Evolutionary conservation across 2,113 vertebrate genomes (phyloP), one percentile per base, ranked within the genome.

Genomic region (Ammodytes marinus): DNA sequence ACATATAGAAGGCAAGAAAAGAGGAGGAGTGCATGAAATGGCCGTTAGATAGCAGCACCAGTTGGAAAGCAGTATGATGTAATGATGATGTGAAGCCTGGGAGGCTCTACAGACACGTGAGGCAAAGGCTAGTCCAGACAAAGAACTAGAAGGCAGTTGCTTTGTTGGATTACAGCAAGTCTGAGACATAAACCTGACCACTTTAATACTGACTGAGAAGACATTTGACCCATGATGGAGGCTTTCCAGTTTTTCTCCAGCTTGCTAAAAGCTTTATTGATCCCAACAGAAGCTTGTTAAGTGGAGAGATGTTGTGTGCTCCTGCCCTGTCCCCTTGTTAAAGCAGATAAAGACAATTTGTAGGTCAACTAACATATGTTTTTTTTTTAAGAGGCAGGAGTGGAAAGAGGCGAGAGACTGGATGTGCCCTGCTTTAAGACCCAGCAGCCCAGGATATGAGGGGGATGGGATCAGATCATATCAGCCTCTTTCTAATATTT

Each of bases 61-160:
- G 77, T 83, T 69, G 50, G 82, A 70, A 84, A 88, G 43, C 49
- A 79, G 80, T 8, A 15, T 94, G 90, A 91, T 80, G 80, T 69
- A 94, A 89, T 68, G 40, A 89, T 68, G 40, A 83, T 79, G 60
- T 66, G 53, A 39, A 37, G 73, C 2, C 63, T 69, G 82, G 66
- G 69, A 79, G 88, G 86, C 58, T 67, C 76, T 11, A 42, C 35
- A 57, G 67, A 89, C 92, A 94, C 88, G 92, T 93, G 93, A 93
- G 80, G 64, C 27, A 46, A 7, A 74, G 68, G 82, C 82, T 27
- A 59, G 81, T 54, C 58, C 43, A 74, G 66, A 92, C 91, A 88
- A 89, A 92, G 87, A 88, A 2, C 45, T 59, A 77, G 35, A 75
- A 55, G 79, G 53, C 69, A 74, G 69, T 8, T 60, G 50, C 53